Base-by-base conservation (phyloP, 2,113 vertebrate species). In the Ariopsis seemanni region DNA sequence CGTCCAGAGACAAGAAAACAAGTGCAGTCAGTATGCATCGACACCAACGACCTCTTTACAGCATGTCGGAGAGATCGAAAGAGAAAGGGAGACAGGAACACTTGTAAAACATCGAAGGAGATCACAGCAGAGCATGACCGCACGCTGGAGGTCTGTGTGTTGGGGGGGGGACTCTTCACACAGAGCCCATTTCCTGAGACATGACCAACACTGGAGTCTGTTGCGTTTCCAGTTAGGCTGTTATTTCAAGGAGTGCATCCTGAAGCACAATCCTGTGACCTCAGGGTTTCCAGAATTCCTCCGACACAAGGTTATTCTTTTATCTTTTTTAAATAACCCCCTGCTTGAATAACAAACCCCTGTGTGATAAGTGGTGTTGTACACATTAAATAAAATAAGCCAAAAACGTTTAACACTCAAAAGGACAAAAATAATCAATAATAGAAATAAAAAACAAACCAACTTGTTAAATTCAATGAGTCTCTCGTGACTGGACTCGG, bases 1-100 rank as follows among this genome's bases (percentile, higher is more conserved):
- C 7, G 2, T 72, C 34, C 71, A 57, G 69, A 22, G 63, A 50
- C 69, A 57, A 60, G 52, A 17, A 57, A 50, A 78, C 30, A 14
- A 63, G 65, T 74, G 42, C 69, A 50, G 30, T 83, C 55, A 77
- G 69, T 55, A 75, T 75, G 72, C 69, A 17, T 57, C 62, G 12
- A 22, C 18, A 18, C 58, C 8, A 50, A 83, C 50, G 72, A 34
- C 14, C 87, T 81, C 67, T 67, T 85, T 30, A 72, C 7, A 27
- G 30, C 34, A 14, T 17, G 65, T 74, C 58, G 67, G 67, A 86
- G 62, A 86, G 15, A 77, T 10, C 0, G 25, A 78, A 78, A 78
- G 50, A 79, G 75, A n/a, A 79, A 79, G 25, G 14, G 50, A 42
- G 58, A 52, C 6, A 83, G 17, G 18, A 12, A 20, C 17, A 17